Conservation (phyloP, 2,113 vertebrate species). For the Athene cunicularia region DNA sequence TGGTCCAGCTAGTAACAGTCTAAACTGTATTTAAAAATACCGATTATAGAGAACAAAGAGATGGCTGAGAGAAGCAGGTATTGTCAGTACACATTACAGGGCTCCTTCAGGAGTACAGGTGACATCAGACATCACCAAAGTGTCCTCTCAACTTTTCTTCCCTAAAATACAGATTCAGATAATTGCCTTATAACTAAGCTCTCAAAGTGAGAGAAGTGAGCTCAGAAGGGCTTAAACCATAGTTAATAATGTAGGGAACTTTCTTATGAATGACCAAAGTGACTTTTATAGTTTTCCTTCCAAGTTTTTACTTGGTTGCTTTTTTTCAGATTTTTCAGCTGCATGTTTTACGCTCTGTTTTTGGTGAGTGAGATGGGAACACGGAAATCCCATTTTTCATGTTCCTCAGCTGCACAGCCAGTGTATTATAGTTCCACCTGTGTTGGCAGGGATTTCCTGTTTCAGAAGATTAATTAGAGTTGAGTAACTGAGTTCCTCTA, state of each 20-base stretch:
- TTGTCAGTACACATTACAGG: not conserved
- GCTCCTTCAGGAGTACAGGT: not conserved
- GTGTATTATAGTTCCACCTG: slow-evolving; percentile 15
- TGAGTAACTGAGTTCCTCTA: slow-evolving; percentile 54
- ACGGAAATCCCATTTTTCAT: slow-evolving; percentile 9
- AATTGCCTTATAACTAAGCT: not conserved
- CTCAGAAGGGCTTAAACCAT: not conserved
- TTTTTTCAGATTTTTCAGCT: not conserved
- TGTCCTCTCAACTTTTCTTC: not conserved
- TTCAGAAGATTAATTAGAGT: slow-evolving; percentile 45
- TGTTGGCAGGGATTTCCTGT: slow-evolving; percentile 45
- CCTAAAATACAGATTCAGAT: not conserved
- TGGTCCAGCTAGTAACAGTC: not conserved
- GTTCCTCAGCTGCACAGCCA: slow-evolving; percentile 18
- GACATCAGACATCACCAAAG: not conserved
- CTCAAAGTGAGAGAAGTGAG: no score
- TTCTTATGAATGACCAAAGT: not conserved
- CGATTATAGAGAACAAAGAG: not conserved
- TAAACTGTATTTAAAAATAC: not conserved
- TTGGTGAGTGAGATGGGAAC: not conserved
- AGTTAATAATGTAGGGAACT: not conserved
- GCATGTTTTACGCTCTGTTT: not conserved
- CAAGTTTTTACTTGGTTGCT: not conserved
- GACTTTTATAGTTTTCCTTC: not conserved
- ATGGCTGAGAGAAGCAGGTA: not conserved